Evolutionary conservation across 2,888 invertebrate species (phyloP).

Genomic region (Megaustenia siamemsis): DNA sequence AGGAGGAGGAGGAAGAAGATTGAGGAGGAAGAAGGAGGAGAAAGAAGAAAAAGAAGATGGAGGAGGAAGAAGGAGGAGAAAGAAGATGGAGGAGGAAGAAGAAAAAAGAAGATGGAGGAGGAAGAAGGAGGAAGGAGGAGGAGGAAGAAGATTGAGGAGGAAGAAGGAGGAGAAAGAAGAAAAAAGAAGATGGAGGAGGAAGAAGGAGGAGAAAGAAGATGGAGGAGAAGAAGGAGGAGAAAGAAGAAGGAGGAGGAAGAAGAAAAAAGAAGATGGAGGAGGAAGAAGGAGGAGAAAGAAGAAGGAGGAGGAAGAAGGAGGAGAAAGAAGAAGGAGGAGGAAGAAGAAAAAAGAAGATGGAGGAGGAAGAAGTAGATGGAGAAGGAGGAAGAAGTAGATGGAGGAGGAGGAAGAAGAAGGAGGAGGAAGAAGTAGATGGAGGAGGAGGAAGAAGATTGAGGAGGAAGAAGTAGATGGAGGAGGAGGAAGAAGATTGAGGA

Average conservation of each 20-base stretch:
- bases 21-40: no score
- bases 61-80: conserved; percentile 24
- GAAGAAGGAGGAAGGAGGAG: conserved; percentile 24
- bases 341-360: not conserved
- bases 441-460: not conserved
- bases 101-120: not conserved
- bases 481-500: not conserved
- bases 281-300: not conserved
- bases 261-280: conserved; percentile 3
- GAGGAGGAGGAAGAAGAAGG: not conserved
- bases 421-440: not conserved
- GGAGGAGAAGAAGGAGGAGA: conserved; percentile 30
- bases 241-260: conserved; percentile 10
- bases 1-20: no score
- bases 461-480: not conserved
- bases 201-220: conserved; percentile 37
- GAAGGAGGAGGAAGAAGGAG: conserved; percentile 26
- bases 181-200: conserved; percentile 23
- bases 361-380: not conserved
- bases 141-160: conserved; percentile 22
- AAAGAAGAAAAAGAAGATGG: no score
- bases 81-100: not conserved
- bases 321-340: conserved; percentile 33
- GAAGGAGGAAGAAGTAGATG: not conserved
- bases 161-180: conserved; percentile 23